A percentile compares a stretch with the other conserved stretches of the same genome.
phyloP scores from a whole-genome alignment of 2,888 invertebrate genomes.

The Andrena hattorfiana region DNA sequence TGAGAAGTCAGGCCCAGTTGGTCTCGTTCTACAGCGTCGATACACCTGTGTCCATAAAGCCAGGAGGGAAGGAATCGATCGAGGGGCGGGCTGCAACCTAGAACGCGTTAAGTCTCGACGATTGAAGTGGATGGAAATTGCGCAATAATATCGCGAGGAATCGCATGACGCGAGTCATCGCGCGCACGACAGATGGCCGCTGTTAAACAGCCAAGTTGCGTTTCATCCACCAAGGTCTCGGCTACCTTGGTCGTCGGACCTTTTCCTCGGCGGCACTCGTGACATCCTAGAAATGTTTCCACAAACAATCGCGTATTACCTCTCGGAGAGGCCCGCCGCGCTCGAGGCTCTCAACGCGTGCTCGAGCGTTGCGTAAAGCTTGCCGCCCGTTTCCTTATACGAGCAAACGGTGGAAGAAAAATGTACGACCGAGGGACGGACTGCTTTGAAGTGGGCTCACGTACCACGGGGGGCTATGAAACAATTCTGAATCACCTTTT shows the following conservation, averaged over 20 bases:
- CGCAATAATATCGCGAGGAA: conserved; percentile 20
- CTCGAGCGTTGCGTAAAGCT: conserved; percentile 39
- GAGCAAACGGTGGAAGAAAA: conserved; percentile 18
- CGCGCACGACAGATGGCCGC: conserved; percentile 12
- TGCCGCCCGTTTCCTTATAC: conserved; percentile 47
- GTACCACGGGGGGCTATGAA: conserved; percentile 10
- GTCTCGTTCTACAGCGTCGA: not conserved
- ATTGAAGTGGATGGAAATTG: conserved; percentile 28
- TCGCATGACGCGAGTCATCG: conserved; percentile 39
- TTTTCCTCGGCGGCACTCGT: conserved; percentile 2
- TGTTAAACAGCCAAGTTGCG: conserved; percentile 21
- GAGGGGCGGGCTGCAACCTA: not conserved
- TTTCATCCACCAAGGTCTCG: conserved; percentile 51
- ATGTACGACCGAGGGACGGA: conserved; percentile 5
- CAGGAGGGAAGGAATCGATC: not conserved
- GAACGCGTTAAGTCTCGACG: not conserved
- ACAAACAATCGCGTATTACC: conserved; percentile 6
- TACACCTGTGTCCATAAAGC: conserved; percentile 6
- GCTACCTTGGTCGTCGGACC: conserved; percentile 26
- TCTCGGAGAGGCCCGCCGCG: not conserved
- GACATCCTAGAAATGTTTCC: conserved; percentile 25
- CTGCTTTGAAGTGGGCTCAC: conserved; percentile 24
- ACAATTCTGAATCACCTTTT: conserved; percentile 20
- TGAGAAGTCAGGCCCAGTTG: not conserved
- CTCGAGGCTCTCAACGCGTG: not conserved